These are phyloP conservation scores for Galendromus occidentalis DNA, from an alignment of 1,140 invertebrate genomes.

Conservation along the genomic window DNA sequence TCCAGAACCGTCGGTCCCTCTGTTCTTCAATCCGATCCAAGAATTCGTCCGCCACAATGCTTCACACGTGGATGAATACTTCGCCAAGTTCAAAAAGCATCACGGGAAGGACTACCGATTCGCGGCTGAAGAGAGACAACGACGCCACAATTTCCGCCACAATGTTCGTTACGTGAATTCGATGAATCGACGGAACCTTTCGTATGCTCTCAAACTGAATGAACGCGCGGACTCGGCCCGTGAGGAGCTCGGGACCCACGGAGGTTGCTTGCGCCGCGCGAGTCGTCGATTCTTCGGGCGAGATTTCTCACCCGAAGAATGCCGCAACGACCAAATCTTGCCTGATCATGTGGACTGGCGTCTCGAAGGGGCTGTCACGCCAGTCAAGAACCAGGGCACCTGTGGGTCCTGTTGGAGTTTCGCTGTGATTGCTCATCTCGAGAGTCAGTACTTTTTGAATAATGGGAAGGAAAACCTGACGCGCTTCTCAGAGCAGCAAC, in stretches of 20 bases:
- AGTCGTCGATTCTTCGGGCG: conserved; percentile 25
- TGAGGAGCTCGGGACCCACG: conserved; percentile 51
- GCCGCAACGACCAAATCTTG: conserved; percentile 25
- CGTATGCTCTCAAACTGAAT: conserved; percentile 57
- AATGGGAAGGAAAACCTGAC: conserved; percentile 29
- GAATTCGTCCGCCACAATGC: conserved; percentile 60
- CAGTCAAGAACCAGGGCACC: conserved; percentile 73
- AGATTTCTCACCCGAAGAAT: conserved; percentile 46
- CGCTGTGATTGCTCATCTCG: conserved; percentile 40
- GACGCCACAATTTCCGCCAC: conserved; percentile 64
- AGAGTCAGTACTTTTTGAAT: conserved; percentile 31
- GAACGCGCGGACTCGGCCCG: conserved; percentile 65
- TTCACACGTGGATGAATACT: conserved; percentile 50
- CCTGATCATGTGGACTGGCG: conserved; percentile 69
- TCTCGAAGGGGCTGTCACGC: conserved; percentile 63
- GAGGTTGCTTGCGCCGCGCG: conserved; percentile 45
- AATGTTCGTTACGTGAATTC: conserved; percentile 66
- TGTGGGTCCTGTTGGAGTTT: conserved; percentile 92
- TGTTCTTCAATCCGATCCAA: conserved; percentile 55
- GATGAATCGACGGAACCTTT: conserved; percentile 50
- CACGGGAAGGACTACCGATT: conserved; percentile 38
- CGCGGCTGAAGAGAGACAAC: conserved; percentile 43
- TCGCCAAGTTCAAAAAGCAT: conserved; percentile 48
- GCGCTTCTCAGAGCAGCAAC: conserved; percentile 35
- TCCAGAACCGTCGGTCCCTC: too few species aligned